Evolutionary conservation across 2,797 vertebrate species (phyloP).

Genomic region (Australoheros facetus): DNA sequence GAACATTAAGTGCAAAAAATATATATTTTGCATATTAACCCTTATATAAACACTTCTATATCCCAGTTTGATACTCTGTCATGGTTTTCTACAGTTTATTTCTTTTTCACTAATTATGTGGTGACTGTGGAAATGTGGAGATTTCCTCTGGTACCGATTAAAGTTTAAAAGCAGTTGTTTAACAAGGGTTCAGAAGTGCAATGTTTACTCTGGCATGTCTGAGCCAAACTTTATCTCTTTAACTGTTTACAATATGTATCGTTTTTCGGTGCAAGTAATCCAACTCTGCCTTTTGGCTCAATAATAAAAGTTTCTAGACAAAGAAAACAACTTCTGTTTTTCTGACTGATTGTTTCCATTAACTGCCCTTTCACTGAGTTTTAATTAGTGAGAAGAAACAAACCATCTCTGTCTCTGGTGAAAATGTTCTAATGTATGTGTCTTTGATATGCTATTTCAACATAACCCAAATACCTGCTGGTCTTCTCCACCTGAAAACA

Average conservation of each 20-base stretch:
- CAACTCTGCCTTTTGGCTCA: slow-evolving; percentile 45
- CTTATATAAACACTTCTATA: slow-evolving; percentile 1
- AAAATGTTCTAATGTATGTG: background rate
- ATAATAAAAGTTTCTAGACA: slow-evolving; percentile 57
- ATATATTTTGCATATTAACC: slow-evolving; percentile 13
- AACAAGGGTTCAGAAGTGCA: slow-evolving; percentile 20
- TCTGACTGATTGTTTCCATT: background rate
- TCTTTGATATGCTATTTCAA: background rate
- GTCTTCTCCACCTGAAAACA: slow-evolving; percentile 44
- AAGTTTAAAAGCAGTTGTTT: background rate
- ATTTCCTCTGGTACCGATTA: slow-evolving; percentile 8
- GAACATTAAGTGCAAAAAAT: background rate
- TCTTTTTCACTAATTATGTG: slow-evolving; percentile 10
- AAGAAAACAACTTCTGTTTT: slow-evolving; percentile 13
- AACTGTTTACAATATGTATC: slow-evolving; percentile 45
- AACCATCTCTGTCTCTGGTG: background rate
- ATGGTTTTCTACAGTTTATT: background rate
- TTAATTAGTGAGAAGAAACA: background rate
- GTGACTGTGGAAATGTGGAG: background rate
- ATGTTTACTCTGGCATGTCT: slow-evolving; percentile 45
- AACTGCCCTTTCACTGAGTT: slow-evolving; percentile 11
- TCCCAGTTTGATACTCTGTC: slow-evolving; percentile 10
- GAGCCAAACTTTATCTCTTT: slow-evolving; percentile 28
- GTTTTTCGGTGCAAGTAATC: slow-evolving; percentile 52
- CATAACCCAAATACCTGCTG: background rate